These are phyloP conservation scores for Rhadina sibilatrix DNA, from an alignment of 2,113 vertebrate genomes.

Conservation along the genomic window DNA sequence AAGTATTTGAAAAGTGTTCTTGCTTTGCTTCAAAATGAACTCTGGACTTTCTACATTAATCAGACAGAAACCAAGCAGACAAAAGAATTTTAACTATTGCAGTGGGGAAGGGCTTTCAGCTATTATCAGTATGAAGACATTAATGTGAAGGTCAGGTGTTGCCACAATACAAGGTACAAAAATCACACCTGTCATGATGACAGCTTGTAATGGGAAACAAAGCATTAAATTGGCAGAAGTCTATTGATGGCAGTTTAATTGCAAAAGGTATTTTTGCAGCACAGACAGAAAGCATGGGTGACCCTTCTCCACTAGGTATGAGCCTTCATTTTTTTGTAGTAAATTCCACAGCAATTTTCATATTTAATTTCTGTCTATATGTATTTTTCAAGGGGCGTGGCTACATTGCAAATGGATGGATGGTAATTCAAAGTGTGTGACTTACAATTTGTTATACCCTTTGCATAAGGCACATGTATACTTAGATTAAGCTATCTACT, in stretches of 20 bases:
- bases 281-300: neutral
- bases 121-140: neutral
- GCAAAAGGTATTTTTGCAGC: neutral
- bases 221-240: neutral
- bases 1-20: neutral
- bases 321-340: neutral
- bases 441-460: neutral
- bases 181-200: neutral
- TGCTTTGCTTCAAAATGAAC: neutral
- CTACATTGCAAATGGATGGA: neutral
- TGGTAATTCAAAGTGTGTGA: neutral
- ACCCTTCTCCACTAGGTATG: neutral
- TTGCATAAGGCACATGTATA: neutral
- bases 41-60: neutral
- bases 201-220: neutral
- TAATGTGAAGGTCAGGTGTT: neutral
- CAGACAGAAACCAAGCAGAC: constrained; percentile 6
- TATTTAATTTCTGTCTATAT: neutral
- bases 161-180: neutral
- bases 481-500: neutral
- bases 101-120: neutral
- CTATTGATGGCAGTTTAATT: neutral
- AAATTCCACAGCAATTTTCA: neutral
- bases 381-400: neutral
- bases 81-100: neutral